phyloP scores from a whole-genome alignment of 2,888 invertebrate genomes.

The Coelinius sp. region DNA sequence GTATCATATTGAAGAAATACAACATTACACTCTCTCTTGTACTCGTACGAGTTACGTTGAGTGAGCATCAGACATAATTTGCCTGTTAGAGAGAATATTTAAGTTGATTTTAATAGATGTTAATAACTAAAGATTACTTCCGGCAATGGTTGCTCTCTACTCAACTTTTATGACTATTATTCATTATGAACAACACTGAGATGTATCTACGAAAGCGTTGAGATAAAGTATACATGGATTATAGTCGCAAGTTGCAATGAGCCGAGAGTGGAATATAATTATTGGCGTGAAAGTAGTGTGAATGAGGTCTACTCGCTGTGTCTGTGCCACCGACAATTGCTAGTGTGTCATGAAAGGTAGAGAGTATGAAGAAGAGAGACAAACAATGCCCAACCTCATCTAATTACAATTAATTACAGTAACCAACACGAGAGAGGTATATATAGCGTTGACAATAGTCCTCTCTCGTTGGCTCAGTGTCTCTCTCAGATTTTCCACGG shows the following conservation, averaged over 20 bases:
- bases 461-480: slow-evolving; percentile 10
- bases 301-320: slow-evolving; percentile 33
- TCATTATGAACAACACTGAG: not conserved
- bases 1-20: slow-evolving; percentile 8
- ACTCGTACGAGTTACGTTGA: not conserved
- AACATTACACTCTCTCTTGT: not conserved
- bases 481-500: not conserved
- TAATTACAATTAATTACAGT: slow-evolving; percentile 43
- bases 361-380: slow-evolving; percentile 6
- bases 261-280: slow-evolving; percentile 35
- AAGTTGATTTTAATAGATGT: not conserved
- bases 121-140: slow-evolving; percentile 23
- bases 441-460: slow-evolving; percentile 37
- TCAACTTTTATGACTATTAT: not conserved
- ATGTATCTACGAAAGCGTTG: not conserved
- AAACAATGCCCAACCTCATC: slow-evolving; percentile 44
- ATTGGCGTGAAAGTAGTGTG: slow-evolving; percentile 44
- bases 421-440: slow-evolving; percentile 28
- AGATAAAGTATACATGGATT: slow-evolving; percentile 15
- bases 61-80: slow-evolving; percentile 31
- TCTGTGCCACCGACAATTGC: slow-evolving; percentile 4
- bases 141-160: not conserved
- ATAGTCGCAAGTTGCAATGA: slow-evolving; percentile 20
- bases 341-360: slow-evolving; percentile 16
- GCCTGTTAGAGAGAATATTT: not conserved